A percentile compares a stretch with the other conserved stretches of the same genome.
Conservation (phyloP, 1,140 invertebrate genomes). For the Acromyrmex echinatior region DNA sequence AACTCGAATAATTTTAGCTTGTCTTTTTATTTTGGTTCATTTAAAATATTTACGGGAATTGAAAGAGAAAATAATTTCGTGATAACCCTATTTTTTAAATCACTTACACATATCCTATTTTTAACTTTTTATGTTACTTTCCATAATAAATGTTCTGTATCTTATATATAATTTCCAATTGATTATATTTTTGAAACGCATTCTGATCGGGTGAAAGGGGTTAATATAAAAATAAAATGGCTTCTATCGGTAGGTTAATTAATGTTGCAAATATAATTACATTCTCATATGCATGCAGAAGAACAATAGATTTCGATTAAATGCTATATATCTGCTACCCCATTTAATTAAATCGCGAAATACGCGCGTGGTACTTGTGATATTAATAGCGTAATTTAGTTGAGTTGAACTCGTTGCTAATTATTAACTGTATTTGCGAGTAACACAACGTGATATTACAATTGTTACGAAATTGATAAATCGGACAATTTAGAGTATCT, state of each 20-base stretch:
- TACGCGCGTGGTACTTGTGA: constrained; percentile 22
- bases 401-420: constrained; percentile 42
- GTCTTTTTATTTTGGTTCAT: neutral
- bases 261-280: constrained; percentile 55
- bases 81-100: constrained; percentile 9
- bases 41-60: neutral
- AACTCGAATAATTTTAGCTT: constrained; percentile 24
- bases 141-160: neutral
- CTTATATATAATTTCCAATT: neutral
- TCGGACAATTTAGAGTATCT: constrained; percentile 5
- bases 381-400: constrained; percentile 59
- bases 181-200: constrained; percentile 17
- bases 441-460: constrained; percentile 21
- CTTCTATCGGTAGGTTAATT: constrained; percentile 24
- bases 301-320: constrained; percentile 61
- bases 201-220: neutral
- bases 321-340: constrained; percentile 27
- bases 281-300: neutral
- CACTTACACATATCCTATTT: neutral
- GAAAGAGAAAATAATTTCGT: neutral
- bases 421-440: constrained; percentile 56
- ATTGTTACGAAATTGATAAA: constrained; percentile 33
- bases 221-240: constrained; percentile 25
- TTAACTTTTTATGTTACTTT: neutral
- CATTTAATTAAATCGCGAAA: constrained; percentile 61